Evolutionary conservation across 2,113 vertebrate species (phyloP).

Genomic region (Upupa epops): DNA sequence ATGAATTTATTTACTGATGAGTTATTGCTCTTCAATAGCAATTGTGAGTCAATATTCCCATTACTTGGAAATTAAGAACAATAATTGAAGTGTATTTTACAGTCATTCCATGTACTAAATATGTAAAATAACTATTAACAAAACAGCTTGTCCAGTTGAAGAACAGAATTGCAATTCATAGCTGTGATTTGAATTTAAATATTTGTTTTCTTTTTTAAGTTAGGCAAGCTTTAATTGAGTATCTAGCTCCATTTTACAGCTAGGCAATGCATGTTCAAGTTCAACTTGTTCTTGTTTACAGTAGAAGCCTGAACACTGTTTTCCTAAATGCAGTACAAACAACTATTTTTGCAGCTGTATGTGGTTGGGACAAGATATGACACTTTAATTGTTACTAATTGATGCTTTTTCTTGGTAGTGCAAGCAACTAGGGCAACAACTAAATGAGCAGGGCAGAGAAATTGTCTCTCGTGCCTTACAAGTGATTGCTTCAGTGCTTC

Average conservation of each 20-base stretch:
- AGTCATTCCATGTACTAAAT: not conserved
- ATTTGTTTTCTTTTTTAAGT: not conserved
- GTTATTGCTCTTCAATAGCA: not conserved
- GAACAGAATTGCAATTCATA: not conserved
- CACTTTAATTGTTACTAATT: conserved; percentile 63
- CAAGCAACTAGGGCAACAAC: conserved; percentile 41
- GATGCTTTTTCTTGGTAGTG: conserved; percentile 52
- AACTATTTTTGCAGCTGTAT: conserved; percentile 16
- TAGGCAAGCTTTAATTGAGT: not conserved
- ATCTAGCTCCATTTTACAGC: not conserved
- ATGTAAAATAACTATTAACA: not conserved
- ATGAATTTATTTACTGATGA: not conserved
- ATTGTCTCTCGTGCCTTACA: conserved; percentile 36
- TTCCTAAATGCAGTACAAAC: conserved; percentile 18
- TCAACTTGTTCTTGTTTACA: conserved; percentile 46
- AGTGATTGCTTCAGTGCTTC: conserved; percentile 44
- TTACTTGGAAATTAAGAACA: not conserved
- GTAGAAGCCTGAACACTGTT: conserved; percentile 1
- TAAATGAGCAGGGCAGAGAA: not conserved
- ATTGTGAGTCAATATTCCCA: not conserved
- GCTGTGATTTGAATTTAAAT: not conserved
- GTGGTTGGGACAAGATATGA: conserved; percentile 3
- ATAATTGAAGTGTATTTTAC: not conserved
- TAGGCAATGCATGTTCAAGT: not conserved
- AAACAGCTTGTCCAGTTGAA: not conserved